These are phyloP conservation scores for Lichenostomus cassidix DNA, from an alignment of 2,113 vertebrate species.

Conservation along the genomic window DNA sequence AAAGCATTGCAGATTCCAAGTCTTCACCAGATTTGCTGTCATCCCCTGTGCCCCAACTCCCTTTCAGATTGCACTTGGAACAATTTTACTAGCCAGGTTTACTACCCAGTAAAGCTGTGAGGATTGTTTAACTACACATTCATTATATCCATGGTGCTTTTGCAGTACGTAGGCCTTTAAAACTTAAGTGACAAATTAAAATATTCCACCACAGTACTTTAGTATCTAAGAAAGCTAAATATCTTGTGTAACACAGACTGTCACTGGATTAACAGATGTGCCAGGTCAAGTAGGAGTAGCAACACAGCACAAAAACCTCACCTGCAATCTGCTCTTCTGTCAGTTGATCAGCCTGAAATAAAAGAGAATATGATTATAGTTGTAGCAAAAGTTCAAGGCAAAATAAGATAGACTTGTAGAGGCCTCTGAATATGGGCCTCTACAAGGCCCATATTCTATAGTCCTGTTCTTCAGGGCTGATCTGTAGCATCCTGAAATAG, in stretches of 20 bases:
- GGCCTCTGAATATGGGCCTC: not conserved
- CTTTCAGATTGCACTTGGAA: not conserved
- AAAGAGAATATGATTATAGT: constrained; percentile 19
- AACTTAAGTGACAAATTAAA: not conserved
- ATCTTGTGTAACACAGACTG: constrained; percentile 31
- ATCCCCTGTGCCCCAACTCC: too few species aligned
- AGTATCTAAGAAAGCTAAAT: not conserved
- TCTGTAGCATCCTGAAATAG: not conserved
- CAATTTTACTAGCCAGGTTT: not conserved
- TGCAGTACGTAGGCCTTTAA: not conserved
- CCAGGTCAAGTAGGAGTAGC: constrained; percentile 2
- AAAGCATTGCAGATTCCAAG: not conserved
- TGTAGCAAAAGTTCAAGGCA: not conserved
- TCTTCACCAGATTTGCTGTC: not conserved
- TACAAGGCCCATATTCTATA: too few species aligned
- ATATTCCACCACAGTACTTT: not conserved
- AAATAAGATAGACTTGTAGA: not conserved
- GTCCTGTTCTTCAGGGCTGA: not conserved
- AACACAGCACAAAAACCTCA: constrained; percentile 74
- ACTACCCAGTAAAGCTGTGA: not conserved
- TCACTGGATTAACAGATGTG: constrained; percentile 12
- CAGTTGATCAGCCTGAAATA: constrained; percentile 94
- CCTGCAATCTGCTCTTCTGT: constrained; percentile 99
- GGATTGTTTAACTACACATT: not conserved
- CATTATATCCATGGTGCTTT: not conserved